Evolutionary conservation across 2,113 vertebrate genomes (phyloP).

Genomic region (Nycticebus coucang): DNA sequence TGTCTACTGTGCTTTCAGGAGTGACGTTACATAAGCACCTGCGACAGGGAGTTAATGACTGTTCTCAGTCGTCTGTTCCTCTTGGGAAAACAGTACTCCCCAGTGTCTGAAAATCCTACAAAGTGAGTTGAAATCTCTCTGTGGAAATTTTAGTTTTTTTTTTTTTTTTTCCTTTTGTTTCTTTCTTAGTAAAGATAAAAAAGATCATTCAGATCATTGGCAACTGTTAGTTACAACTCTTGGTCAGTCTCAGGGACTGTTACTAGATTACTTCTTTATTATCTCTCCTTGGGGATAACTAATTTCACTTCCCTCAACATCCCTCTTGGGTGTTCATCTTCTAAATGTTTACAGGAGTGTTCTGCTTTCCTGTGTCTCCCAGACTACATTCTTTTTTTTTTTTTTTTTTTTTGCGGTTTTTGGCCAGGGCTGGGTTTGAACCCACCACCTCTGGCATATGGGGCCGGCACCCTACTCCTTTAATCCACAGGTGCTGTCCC

Average conservation of each 20-base stretch:
- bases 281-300: slow-evolving; percentile 40
- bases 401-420: too few species aligned
- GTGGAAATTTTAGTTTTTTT: not conserved
- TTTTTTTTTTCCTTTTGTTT: not conserved
- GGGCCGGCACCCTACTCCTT: too few species aligned
- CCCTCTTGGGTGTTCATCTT: slow-evolving; percentile 27
- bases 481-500: too few species aligned
- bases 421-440: too few species aligned
- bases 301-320: slow-evolving; percentile 36
- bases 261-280: slow-evolving; percentile 33
- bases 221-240: not conserved
- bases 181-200: not conserved
- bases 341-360: not conserved
- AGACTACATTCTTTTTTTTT: too few species aligned
- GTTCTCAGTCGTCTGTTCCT: not conserved
- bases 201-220: slow-evolving; percentile 13
- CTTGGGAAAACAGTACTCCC: not conserved
- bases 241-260: slow-evolving; percentile 33
- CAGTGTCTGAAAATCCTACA: slow-evolving; percentile 14
- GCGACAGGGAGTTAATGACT: not conserved
- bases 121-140: not conserved
- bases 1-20: not conserved
- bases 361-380: not conserved
- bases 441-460: too few species aligned
- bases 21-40: not conserved